Base-by-base conservation (phyloP, 1,140 invertebrate species). In the Leptoteleia sp. region DNA sequence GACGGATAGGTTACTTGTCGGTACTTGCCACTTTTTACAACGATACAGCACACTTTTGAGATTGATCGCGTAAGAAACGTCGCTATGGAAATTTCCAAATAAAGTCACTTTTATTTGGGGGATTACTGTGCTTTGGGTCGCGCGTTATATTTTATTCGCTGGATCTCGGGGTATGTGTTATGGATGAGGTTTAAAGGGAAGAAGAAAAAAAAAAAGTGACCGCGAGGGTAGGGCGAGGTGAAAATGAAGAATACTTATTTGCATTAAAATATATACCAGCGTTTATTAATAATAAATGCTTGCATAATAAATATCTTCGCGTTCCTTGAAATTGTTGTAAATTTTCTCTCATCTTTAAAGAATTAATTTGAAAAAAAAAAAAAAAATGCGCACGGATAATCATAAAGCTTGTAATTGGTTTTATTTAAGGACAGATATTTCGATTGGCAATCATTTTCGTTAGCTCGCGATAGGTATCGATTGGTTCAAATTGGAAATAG, bases 1-100 rank as follows among this genome's bases (percentile, higher is more conserved):
- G 59, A 77, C 71, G 73, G 43, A 77, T 77, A 57, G 42, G 55
- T 54, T 55, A 40, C 45, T 68, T 71, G 72, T 62, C 55, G 47
- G 54, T 68, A 54, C 62, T 64, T 50, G 54, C 15, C 37, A 68
- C 47, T 68, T 76, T 76, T 76, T 68, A 68, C 54, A 57, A 35
- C 22, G 17, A 4, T 37, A 25, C 45, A 17, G 31, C 17, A 16
- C 15, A 15, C 8, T n/a, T 50, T 65, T 55, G 48, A 67, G 38
- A 76, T 76, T 57, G 52, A 75, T 67, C 42, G 22, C 19, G 17
- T 11, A 57, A 73, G 52, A 50, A 65, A 40, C 48, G 29, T 62
- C 31, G 37, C 40, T n/a, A 11, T 48, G 31, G 48, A 64, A 35
- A 15, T 33, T 45, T 47, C n/a, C 50, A 45, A 57, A 73, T 64